These are phyloP conservation scores for Torymus aiolomorphi DNA, from an alignment of 2,888 invertebrate species.

Conservation along the genomic window DNA sequence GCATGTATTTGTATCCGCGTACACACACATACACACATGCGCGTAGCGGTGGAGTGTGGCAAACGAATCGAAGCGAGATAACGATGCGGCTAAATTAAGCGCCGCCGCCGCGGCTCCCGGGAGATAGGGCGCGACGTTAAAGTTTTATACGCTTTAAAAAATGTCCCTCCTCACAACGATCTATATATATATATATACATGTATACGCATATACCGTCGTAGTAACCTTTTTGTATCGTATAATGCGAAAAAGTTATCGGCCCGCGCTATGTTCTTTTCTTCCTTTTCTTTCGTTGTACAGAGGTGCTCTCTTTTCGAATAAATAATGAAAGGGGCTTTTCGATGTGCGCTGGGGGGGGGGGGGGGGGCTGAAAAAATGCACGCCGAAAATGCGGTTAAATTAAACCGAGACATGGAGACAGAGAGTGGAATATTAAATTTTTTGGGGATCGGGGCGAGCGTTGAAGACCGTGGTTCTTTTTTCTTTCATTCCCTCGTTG, in stretches of 20 bases:
- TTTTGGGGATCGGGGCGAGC: no score
- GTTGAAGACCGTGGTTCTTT: background rate
- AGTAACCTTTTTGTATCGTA: background rate
- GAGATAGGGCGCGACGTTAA: constrained; percentile 31
- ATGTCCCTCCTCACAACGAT: background rate
- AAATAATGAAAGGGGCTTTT: background rate
- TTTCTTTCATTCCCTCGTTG: constrained; percentile 8
- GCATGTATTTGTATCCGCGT: no score
- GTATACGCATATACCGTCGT: no score
- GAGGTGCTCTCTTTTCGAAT: constrained; percentile 4
- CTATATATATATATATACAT: constrained; percentile 3
- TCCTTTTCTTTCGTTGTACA: background rate
- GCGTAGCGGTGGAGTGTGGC: background rate
- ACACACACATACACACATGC: no score
- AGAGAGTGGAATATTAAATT: constrained; percentile 29
- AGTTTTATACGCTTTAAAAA: constrained; percentile 44
- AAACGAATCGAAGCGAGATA: constrained; percentile 49
- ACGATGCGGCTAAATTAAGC: constrained; percentile 49
- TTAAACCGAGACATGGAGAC: constrained; percentile 13
- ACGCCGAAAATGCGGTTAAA: background rate
- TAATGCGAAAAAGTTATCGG: constrained; percentile 25
- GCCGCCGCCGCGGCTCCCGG: constrained; percentile 3
- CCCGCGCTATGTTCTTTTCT: background rate
- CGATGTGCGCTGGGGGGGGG: background rate
- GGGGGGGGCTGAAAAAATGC: background rate